These are phyloP conservation scores for Vulpes ferrilata DNA, from an alignment of 2,113 vertebrate genomes.

Conservation along the genomic window DNA sequence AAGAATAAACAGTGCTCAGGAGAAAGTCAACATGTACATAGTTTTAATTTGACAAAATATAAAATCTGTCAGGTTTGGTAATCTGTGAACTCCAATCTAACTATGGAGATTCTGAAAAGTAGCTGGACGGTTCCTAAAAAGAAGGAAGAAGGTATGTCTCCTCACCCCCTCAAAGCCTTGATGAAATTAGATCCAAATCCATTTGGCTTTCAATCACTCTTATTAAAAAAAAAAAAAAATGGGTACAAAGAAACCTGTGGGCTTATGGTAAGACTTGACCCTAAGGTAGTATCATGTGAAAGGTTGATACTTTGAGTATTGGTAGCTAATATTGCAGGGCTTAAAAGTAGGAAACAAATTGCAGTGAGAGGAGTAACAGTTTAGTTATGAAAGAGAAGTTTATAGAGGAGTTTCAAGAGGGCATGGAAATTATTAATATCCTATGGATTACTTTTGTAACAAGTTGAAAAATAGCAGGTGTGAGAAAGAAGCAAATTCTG, in stretches of 20 bases:
- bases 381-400: slow-evolving; percentile 52
- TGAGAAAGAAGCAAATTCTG: slow-evolving; percentile 51
- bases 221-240: slow-evolving; percentile 1
- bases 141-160: background rate
- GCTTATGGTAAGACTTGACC: background rate
- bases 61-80: background rate
- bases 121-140: background rate
- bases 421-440: background rate
- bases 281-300: background rate
- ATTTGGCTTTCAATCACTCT: slow-evolving; percentile 8
- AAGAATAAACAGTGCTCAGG: background rate
- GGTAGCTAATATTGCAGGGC: background rate
- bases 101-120: background rate
- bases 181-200: slow-evolving; percentile 41
- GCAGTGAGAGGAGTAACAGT: background rate
- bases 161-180: background rate
- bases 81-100: background rate
- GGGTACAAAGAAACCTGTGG: background rate
- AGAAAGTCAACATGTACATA: background rate
- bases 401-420: slow-evolving; percentile 2
- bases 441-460: slow-evolving; percentile 14
- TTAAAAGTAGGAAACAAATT: background rate
- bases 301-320: slow-evolving; percentile 23
- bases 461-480: slow-evolving; percentile 15
- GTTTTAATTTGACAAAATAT: slow-evolving; percentile 25